phyloP scores from a whole-genome alignment of 2,797 vertebrate species.

The Characodon lateralis region DNA sequence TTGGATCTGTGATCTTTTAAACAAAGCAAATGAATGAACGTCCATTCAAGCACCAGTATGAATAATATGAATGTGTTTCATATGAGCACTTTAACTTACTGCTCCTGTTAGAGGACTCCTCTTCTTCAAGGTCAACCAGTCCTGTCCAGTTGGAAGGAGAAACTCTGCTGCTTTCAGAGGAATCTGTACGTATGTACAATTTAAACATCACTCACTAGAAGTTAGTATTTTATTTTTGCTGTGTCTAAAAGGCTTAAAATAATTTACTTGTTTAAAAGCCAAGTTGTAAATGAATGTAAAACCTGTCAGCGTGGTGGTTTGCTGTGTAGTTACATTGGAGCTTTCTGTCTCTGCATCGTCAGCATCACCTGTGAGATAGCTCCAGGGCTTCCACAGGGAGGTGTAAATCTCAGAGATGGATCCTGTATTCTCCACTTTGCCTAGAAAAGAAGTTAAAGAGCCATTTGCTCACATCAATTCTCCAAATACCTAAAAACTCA shows the following conservation, averaged over 20 bases:
- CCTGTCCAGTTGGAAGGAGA: slow-evolving; percentile 77
- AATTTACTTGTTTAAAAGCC: slow-evolving; percentile 9
- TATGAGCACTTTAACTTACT: slow-evolving; percentile 49
- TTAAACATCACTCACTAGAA: background rate
- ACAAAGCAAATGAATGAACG: background rate
- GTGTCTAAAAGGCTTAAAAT: slow-evolving; percentile 2
- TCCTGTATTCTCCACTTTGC: slow-evolving; percentile 58
- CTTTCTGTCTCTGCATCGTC: slow-evolving; percentile 46
- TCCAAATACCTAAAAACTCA: slow-evolving; percentile 13
- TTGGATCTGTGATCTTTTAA: background rate
- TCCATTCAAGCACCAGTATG: slow-evolving; percentile 5
- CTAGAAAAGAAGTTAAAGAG: slow-evolving; percentile 49
- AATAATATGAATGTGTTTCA: background rate
- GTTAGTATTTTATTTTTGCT: background rate
- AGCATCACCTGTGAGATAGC: slow-evolving; percentile 70
- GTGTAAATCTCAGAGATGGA: slow-evolving; percentile 75
- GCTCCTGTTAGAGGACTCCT: slow-evolving; percentile 32
- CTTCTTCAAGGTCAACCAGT: slow-evolving; percentile 75
- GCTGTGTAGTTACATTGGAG: slow-evolving; percentile 49
- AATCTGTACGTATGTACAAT: slow-evolving; percentile 18
- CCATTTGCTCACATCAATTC: slow-evolving; percentile 13
- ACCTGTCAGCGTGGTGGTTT: slow-evolving; percentile 58
- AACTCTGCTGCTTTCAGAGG: slow-evolving; percentile 22
- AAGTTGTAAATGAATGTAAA: slow-evolving; percentile 28
- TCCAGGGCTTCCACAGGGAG: slow-evolving; percentile 80